Base-by-base conservation (phyloP, 92 coral and sea anemone genomes). In the Umimayanthus kanabou region DNA sequence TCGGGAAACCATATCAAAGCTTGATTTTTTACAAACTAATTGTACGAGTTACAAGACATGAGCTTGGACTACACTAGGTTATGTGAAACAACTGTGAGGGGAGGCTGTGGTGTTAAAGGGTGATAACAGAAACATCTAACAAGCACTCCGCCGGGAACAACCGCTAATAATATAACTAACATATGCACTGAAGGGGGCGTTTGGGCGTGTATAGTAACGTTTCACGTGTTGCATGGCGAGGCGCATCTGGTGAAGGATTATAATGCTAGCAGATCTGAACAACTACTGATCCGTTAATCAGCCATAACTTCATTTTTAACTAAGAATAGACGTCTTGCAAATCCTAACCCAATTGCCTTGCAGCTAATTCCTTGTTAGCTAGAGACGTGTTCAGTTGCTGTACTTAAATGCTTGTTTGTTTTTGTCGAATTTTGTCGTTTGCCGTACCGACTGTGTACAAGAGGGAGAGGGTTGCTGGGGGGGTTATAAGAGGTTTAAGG, bases 41-140 rank as follows among this genome's bases (percentile, higher is more conserved):
- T 39, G 23, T 73, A 13, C 23, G 20, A 73, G 77, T 30, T 73
- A 73, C 42, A 40, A 39, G 65, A 14, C 45, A 7, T 26, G 82
- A 78, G 82, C 82, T 78, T 78, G 82, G 82, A 78, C 42, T 4
- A 53, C 26, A 28, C 22, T 78, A 47, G 39, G 49, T 78, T 11
- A 25, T 8, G 64, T 78, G 1, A 15, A 78, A 78, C 16, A 9
- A n/a, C 30, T 2, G 40, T 42, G 37, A 77, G 45, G 64, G 39
- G 20, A 47, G n/a, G 23, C 23, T 22, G 39, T 76, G 15, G 43
- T 76, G 43, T 40, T 20, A 20, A 33, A 14, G 69, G 23, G 69
- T 61, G 25, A 20, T 61, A 61, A 61, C 26, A 61, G 8, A 61
- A 4, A 7, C 26, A 61, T 61, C 25, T 61, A 61, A 61, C 26